Evolutionary conservation across 2,888 invertebrate genomes (phyloP).

Genomic region (Herminia tarsipennalis): DNA sequence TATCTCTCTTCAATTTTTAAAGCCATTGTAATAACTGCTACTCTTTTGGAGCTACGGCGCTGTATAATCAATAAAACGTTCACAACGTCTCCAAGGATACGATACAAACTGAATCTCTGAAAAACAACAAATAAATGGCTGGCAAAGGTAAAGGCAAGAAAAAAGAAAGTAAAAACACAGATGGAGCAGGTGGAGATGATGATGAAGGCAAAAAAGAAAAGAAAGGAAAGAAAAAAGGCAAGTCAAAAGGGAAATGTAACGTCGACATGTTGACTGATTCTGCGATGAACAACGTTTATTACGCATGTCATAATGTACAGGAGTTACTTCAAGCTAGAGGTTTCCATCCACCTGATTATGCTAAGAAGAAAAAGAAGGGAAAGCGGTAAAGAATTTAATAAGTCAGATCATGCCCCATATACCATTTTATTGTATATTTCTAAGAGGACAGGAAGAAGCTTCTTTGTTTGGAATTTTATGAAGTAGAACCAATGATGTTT

Average conservation of each 20-base stretch:
- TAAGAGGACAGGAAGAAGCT: too few species aligned
- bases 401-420: background rate
- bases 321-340: slow-evolving; percentile 94
- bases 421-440: too few species aligned
- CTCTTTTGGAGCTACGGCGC: too few species aligned
- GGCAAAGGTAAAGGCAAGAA: slow-evolving; percentile 76
- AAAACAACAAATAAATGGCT: slow-evolving; percentile 46
- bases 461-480: too few species aligned
- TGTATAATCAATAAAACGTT: slow-evolving; percentile 49
- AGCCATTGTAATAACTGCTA: too few species aligned
- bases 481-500: too few species aligned
- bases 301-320: slow-evolving; percentile 96
- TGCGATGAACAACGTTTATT: slow-evolving; percentile 97
- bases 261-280: slow-evolving; percentile 95
- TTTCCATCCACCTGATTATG: slow-evolving; percentile 95
- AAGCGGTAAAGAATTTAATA: slow-evolving; percentile 74
- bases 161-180: slow-evolving; percentile 84
- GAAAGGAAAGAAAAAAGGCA: slow-evolving; percentile 84
- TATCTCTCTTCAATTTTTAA: too few species aligned
- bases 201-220: slow-evolving; percentile 77
- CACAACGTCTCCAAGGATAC: slow-evolving; percentile 23
- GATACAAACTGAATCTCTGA: slow-evolving; percentile 13
- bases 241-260: slow-evolving; percentile 88
- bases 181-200: slow-evolving; percentile 71
- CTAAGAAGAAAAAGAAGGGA: slow-evolving; percentile 95